A percentile compares a stretch with the other conserved stretches of the same genome.
phyloP scores from a whole-genome alignment of 2,113 vertebrate genomes.

The Rhodinocichla rosea region DNA sequence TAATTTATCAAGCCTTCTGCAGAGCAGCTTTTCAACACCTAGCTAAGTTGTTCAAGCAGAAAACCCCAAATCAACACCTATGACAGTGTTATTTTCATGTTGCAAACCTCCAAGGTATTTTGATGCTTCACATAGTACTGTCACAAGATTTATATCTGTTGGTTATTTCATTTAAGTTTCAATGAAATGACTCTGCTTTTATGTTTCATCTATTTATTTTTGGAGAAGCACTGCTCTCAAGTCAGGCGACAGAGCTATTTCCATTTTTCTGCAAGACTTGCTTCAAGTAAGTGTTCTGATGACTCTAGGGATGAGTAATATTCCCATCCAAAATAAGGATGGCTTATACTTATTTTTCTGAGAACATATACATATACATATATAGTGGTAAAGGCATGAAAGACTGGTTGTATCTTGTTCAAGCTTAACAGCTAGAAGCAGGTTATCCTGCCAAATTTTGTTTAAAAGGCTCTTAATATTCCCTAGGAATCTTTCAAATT shows the following conservation, averaged over 20 bases:
- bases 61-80: constrained; percentile 2
- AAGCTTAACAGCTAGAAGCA: not conserved
- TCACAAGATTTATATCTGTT: constrained; percentile 13
- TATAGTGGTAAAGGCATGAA: not conserved
- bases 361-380: not conserved
- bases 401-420: not conserved
- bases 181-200: not conserved
- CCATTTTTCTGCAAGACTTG: constrained; percentile 31
- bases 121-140: not conserved
- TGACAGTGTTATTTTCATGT: not conserved
- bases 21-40: not conserved
- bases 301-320: constrained; percentile 6
- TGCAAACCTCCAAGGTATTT: constrained; percentile 1
- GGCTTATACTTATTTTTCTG: not conserved
- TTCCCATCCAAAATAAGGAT: not conserved
- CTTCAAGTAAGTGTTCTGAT: not conserved
- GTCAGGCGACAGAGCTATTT: not conserved
- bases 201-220: not conserved
- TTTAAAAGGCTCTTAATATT: not conserved
- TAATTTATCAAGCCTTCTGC: constrained; percentile 14
- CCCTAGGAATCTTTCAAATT: not conserved
- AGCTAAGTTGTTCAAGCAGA: constrained; percentile 4
- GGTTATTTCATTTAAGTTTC: constrained; percentile 12
- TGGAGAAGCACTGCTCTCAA: not conserved
- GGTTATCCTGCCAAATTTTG: not conserved